phyloP scores from a whole-genome alignment of 2,797 vertebrate species.

The Rachycentron canadum region DNA sequence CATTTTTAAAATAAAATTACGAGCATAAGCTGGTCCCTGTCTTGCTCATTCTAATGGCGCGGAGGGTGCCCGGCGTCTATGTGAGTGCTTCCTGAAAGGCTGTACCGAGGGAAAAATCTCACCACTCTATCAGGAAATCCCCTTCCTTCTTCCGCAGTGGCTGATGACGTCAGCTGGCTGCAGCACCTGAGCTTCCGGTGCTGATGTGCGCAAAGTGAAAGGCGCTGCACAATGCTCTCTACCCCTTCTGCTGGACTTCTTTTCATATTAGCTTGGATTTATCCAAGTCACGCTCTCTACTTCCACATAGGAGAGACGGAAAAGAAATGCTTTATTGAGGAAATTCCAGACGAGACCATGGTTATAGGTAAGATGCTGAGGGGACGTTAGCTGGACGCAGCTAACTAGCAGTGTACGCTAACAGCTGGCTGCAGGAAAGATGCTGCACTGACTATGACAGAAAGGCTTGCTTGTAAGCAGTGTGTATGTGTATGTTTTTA shows the following conservation, averaged over 20 bases:
- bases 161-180: constrained; percentile 54
- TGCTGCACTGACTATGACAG: background rate
- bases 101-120: accelerated
- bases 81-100: constrained; percentile 40
- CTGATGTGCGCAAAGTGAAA: constrained; percentile 45
- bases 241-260: constrained; percentile 52
- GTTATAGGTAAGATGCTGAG: constrained; percentile 88
- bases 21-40: background rate
- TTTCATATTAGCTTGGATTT: constrained; percentile 65
- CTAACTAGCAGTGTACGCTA: constrained; percentile 35
- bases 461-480: too few relatives aligned
- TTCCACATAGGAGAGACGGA: constrained; percentile 96
- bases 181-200: constrained; percentile 20
- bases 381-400: constrained; percentile 25
- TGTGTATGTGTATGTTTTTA: background rate
- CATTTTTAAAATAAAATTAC: background rate
- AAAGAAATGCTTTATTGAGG: constrained; percentile 95
- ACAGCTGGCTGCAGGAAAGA: constrained; percentile 45
- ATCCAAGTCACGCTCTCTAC: constrained; percentile 83
- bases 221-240: constrained; percentile 71
- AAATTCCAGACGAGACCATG: constrained; percentile 96
- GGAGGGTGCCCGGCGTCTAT: too few relatives aligned
- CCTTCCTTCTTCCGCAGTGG: constrained; percentile 79
- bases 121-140: constrained; percentile 71
- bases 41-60: background rate